These are phyloP conservation scores for Oophaga pumilio DNA, from an alignment of 2,113 vertebrate species.

Conservation along the genomic window DNA sequence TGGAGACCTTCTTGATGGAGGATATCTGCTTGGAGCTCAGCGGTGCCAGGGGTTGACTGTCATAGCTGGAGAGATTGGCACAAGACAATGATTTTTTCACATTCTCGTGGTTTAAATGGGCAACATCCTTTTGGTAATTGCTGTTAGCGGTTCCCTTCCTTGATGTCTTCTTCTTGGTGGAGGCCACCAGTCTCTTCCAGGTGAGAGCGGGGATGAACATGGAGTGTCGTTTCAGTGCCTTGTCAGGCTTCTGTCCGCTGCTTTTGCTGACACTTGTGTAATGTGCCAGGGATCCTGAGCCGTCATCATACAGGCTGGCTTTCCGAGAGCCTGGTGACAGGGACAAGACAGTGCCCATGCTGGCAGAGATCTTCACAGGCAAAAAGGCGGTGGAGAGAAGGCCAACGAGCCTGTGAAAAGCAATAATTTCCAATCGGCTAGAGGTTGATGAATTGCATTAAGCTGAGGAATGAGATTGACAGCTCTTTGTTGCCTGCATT, in stretches of 20 bases:
- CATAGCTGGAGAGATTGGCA: constrained; percentile 79
- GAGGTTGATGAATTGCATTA: constrained; percentile 29
- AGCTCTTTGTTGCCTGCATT: constrained; percentile 53
- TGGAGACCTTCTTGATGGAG: constrained; percentile 69
- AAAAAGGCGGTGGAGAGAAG: background rate
- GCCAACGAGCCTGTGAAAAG: background rate
- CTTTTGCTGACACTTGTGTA: constrained; percentile 75
- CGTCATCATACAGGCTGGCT: constrained; percentile 73
- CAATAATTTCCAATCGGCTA: constrained; percentile 22
- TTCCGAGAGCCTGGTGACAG: constrained; percentile 77
- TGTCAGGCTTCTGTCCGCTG: constrained; percentile 75
- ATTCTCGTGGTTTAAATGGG: constrained; percentile 77
- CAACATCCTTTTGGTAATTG: constrained; percentile 74
- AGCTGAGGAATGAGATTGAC: constrained; percentile 43
- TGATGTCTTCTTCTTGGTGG: constrained; percentile 75
- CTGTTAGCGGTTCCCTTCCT: constrained; percentile 68
- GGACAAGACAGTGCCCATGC: constrained; percentile 80
- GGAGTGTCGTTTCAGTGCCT: constrained; percentile 73
- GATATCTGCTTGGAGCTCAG: constrained; percentile 67
- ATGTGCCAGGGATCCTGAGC: constrained; percentile 73
- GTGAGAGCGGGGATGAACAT: constrained; percentile 79
- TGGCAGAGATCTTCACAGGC: constrained; percentile 50
- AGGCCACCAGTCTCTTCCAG: constrained; percentile 81
- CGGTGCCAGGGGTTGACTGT: constrained; percentile 67
- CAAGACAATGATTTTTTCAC: constrained; percentile 81